Conservation (phyloP, 1,140 invertebrate genomes). For the Maconellicoccus hirsutus region DNA sequence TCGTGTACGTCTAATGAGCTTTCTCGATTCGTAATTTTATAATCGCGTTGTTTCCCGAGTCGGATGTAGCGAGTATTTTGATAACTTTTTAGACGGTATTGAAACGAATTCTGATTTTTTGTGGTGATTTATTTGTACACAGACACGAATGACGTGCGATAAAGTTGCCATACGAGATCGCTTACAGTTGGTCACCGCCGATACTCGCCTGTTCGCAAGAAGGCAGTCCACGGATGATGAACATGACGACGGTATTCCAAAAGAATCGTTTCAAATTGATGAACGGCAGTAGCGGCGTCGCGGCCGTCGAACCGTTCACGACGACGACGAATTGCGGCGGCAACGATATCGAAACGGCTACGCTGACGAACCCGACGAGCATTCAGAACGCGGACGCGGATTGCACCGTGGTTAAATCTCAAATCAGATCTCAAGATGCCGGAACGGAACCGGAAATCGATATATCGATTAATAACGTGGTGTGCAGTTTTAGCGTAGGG, state of each 20-base stretch:
- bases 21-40: too few relatives aligned
- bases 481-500: constrained; percentile 92
- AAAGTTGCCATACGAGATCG: neutral
- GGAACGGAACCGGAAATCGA: constrained; percentile 46
- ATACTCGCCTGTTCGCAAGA: too few relatives aligned
- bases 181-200: too few relatives aligned
- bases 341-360: neutral
- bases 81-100: too few relatives aligned
- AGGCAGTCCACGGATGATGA: neutral
- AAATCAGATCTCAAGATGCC: neutral
- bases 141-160: neutral
- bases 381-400: neutral
- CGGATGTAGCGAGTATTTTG: too few relatives aligned
- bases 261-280: neutral
- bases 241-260: neutral
- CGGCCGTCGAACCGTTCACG: neutral
- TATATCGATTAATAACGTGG: constrained; percentile 97
- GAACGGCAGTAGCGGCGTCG: neutral
- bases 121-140: neutral
- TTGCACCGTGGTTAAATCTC: neutral
- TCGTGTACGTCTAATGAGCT: too few relatives aligned
- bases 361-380: neutral
- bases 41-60: too few relatives aligned
- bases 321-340: neutral
- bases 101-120: too few relatives aligned